Base-by-base conservation (phyloP, 1,140 invertebrate species). In the Drosophila aff. region DNA sequence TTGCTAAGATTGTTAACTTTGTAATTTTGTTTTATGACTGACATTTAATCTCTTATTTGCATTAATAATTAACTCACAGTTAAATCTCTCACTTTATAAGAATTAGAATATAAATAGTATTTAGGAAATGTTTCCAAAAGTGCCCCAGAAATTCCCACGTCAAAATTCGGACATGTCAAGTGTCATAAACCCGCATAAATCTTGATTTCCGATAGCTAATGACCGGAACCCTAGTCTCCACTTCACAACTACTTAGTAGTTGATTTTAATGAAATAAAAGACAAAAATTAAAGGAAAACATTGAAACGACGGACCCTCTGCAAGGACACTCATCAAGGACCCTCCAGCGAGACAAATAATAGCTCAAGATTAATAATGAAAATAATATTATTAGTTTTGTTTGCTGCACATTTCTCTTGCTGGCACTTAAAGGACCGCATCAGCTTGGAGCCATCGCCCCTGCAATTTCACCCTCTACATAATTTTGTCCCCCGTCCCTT, bases 401-500 rank as follows among this genome's bases (percentile, higher is more conserved):
- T 73, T 73, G 53, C 67, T 73, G 69, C 44, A 73, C 53, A 73
- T 73, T 73, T 50, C 67, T 72, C 69, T 72, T 60, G 67, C 44
- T 73, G 67, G 67, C 69, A 72, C 69, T 73, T 58, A 71, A 73
- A 72, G 72, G 67, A 72, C 67, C 69, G 69, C 69, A 61, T 61
- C 69, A 72, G 38, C 69, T 40, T 23, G 67, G 36, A 47, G n/a
- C 36, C n/a, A 36, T 73, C 63, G 69, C 53, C 69, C 69, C 65
- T 49, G 28, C 52, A 68, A 46, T 71, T 67, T 46, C 33, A 38
- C 36, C 31, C 40, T 13, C 16, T 50, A 26, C 33, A 49, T 38
- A 50, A 40, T 68, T 64, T 64, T 6, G 31, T 16, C 53, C 21
- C 46, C 23, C 5, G 10, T 18, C 50, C 38, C 18, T 0, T 49